Percentiles rank a stretch among this genome's conserved stretches.
Evolutionary conservation across 2,888 invertebrate genomes (phyloP).

Genomic region (Leucophora obtusa): DNA sequence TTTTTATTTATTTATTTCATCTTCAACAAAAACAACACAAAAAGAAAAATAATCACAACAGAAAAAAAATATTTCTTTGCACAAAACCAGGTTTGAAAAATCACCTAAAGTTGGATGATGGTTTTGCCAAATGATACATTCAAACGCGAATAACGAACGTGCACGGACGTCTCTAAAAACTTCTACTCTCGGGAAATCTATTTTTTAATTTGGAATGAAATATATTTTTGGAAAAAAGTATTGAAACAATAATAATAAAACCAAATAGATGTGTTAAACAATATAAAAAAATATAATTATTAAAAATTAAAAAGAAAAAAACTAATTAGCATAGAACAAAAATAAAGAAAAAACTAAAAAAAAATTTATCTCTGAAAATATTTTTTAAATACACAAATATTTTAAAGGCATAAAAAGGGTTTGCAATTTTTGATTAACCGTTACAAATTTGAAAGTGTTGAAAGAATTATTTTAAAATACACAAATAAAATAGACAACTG

Average conservation of each 20-base stretch:
- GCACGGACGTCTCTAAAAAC: constrained; percentile 74
- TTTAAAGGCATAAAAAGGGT: background rate
- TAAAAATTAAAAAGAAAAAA: constrained; percentile 1
- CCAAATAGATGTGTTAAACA: constrained; percentile 19
- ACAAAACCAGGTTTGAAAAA: constrained; percentile 63
- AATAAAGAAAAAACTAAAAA: background rate
- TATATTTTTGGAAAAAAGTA: constrained; percentile 34
- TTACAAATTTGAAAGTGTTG: background rate
- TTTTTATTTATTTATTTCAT: constrained; percentile 13
- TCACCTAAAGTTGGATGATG: constrained; percentile 77
- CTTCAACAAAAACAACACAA: constrained; percentile 18
- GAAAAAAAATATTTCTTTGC: constrained; percentile 62
- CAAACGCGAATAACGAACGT: constrained; percentile 79
- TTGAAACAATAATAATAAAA: constrained; percentile 8
- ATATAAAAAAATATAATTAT: constrained; percentile 12
- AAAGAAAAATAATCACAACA: constrained; percentile 33
- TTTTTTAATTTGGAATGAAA: constrained; percentile 6
- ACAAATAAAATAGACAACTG: background rate
- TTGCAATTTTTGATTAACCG: background rate
- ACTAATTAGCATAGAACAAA: constrained; percentile 16
- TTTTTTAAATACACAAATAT: background rate
- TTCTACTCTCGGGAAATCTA: constrained; percentile 39
- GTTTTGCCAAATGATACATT: constrained; percentile 78
- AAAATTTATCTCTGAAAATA: background rate
- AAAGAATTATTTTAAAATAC: background rate